These are phyloP conservation scores for Drosophila malerkotliana DNA, from an alignment of 1,140 invertebrate species.

Conservation along the genomic window DNA sequence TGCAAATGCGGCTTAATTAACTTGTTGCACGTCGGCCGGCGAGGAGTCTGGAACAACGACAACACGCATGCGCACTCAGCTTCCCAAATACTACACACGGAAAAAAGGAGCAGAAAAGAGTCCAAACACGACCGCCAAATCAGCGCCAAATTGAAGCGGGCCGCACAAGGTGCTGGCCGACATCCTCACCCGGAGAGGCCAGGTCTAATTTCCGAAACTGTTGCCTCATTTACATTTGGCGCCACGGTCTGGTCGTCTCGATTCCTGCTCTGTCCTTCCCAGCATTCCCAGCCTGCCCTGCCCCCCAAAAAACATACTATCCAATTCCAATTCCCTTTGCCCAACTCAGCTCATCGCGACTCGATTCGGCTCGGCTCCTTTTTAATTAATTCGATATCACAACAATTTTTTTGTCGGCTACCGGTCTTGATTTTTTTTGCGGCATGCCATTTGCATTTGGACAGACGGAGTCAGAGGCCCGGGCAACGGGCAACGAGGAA, in stretches of 20 bases:
- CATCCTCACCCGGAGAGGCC: slow-evolving; percentile 16
- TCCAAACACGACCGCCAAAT: slow-evolving; percentile 75
- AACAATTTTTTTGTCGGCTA: slow-evolving; percentile 76
- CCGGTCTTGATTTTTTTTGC: slow-evolving; percentile 73
- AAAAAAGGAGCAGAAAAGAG: slow-evolving; percentile 17
- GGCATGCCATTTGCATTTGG: slow-evolving; percentile 76
- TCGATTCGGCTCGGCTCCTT: slow-evolving; percentile 36
- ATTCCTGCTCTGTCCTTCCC: background rate
- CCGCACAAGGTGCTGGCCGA: slow-evolving; percentile 72
- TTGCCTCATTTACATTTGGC: slow-evolving; percentile 79
- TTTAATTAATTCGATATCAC: slow-evolving; percentile 83
- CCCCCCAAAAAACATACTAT: slow-evolving; percentile 1
- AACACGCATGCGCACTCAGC: slow-evolving; percentile 76
- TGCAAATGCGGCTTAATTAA: slow-evolving; percentile 82
- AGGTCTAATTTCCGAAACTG: slow-evolving; percentile 69
- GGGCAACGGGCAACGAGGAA: slow-evolving; percentile 1
- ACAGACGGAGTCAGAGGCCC: slow-evolving; percentile 16
- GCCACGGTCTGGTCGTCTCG: slow-evolving; percentile 32
- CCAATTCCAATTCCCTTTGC: slow-evolving; percentile 43
- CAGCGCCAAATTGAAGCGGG: slow-evolving; percentile 77
- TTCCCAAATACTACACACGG: slow-evolving; percentile 12
- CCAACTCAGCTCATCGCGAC: slow-evolving; percentile 12
- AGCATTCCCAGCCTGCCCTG: background rate
- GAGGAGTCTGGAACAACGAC: slow-evolving; percentile 35
- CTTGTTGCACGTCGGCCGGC: slow-evolving; percentile 77